Evolutionary conservation across 2,113 vertebrate genomes (phyloP).

Genomic region (Pungitius pungitius): DNA sequence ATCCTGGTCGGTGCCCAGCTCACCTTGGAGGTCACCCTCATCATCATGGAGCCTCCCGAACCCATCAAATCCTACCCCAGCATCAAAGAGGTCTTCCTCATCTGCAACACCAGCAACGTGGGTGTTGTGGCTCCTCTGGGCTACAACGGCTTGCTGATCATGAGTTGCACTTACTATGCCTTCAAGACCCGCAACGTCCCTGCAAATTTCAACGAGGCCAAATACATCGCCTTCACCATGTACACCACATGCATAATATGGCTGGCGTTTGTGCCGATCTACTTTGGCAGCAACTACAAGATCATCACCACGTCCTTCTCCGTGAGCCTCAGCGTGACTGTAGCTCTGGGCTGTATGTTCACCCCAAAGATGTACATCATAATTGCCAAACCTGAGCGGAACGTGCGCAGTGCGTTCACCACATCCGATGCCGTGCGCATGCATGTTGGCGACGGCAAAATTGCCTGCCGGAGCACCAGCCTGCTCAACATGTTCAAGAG

Average conservation of each 20-base stretch:
- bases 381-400: conserved; percentile 95
- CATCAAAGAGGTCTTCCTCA: conserved; percentile 95
- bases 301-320: conserved; percentile 99
- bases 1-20: conserved; percentile 92
- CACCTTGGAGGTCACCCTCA: conserved; percentile 89
- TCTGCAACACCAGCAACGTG: conserved; percentile 97
- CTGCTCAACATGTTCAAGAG: conserved; percentile 97
- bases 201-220: conserved; percentile 98
- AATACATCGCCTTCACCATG: conserved; percentile 99
- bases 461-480: conserved; percentile 92
- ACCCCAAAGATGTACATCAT: conserved; percentile 99
- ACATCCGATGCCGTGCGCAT: conserved; percentile 98
- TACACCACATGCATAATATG: conserved; percentile 99
- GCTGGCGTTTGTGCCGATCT: conserved; percentile 98
- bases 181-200: conserved; percentile 99
- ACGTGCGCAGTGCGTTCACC: conserved; percentile 98
- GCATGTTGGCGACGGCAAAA: conserved; percentile 96
- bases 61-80: conserved; percentile 95
- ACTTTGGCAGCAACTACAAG: conserved; percentile 99
- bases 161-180: conserved; percentile 98
- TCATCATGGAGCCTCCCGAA: conserved; percentile 94
- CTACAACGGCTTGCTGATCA: conserved; percentile 96
- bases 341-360: conserved; percentile 98
- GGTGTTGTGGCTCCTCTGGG: conserved; percentile 94
- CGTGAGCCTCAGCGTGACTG: conserved; percentile 96